Base-by-base conservation (phyloP, 2,888 invertebrate genomes). In the Lingula anatina region DNA sequence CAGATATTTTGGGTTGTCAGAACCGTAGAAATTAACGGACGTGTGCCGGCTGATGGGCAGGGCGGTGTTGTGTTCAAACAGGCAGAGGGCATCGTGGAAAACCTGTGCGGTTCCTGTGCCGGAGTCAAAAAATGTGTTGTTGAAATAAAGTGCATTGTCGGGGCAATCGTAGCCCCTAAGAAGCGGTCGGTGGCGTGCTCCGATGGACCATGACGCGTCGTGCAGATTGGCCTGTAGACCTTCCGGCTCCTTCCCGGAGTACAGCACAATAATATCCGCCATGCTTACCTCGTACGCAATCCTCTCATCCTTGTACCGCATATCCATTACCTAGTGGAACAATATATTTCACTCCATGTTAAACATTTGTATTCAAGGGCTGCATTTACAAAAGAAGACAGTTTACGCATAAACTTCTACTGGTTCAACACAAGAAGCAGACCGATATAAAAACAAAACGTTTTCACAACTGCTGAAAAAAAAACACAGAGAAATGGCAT, bases 101-200 rank as follows among this genome's bases (percentile, higher is more conserved):
- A 39, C 47, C 12, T 47, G 49, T 4, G 64, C 64, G n/a, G n/a
- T n/a, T 18, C 51, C 52, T 47, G 62, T 60, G 46, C 65, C 65
- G 18, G 65, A 61, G 20, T 50, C 42, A 44, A 64, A 64, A 46
- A 63, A 59, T 44, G 58, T 55, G 18, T 62, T 47, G 44, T 64
- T 61, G 4, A 65, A 46, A 56, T 64, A 71, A 7, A 61, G 48
- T 2, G 73, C 66, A 1, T 67, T 64, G 31, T 63, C 60, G 2
- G 71, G 71, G 49, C 73, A 73, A 49, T 73, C 73, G 7, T 69
- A 58, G 0, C 73, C 73, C 1, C 64, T 61, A 18, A 67, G 58
- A 18, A 71, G 60, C 49, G 66, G 67, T 51, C 57, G 63, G 4
- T 60, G 59, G 5, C 58, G 59, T 1, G 63, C 60, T 1, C 71